These are phyloP conservation scores for Corythaixoides concolor DNA, from an alignment of 2,113 vertebrate genomes.

Conservation along the genomic window DNA sequence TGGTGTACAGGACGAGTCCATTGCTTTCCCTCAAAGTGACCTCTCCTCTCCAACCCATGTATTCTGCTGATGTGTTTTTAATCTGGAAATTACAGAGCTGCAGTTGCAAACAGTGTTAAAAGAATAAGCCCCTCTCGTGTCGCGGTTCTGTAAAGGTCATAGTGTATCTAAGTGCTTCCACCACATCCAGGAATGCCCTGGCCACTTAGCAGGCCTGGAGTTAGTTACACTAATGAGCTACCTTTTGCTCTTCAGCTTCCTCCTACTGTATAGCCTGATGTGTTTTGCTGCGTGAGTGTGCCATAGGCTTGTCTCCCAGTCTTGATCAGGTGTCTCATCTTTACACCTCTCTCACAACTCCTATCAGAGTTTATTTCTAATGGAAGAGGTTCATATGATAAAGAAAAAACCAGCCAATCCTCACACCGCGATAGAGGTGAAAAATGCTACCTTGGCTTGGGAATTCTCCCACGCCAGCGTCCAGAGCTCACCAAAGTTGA, in stretches of 20 bases:
- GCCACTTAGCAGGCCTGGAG: constrained; percentile 57
- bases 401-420: constrained; percentile 83
- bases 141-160: background rate
- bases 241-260: constrained; percentile 85
- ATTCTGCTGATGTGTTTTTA: background rate
- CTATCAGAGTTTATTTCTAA: constrained; percentile 92
- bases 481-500: constrained; percentile 88
- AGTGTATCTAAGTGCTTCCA: constrained; percentile 46
- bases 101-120: background rate
- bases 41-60: background rate
- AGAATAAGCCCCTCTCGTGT: background rate
- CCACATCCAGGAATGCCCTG: constrained; percentile 50
- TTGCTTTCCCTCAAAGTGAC: background rate
- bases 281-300: constrained; percentile 83
- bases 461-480: constrained; percentile 86
- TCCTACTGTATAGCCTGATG: constrained; percentile 82
- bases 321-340: constrained; percentile 85
- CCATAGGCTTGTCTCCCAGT: constrained; percentile 79
- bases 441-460: constrained; percentile 89
- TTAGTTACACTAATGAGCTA: constrained; percentile 82
- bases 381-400: constrained; percentile 90
- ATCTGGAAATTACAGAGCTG: background rate
- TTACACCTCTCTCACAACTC: constrained; percentile 84
- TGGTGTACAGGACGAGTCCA: background rate
- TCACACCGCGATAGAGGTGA: constrained; percentile 87